These are phyloP conservation scores for Unio pictorum DNA, from an alignment of 2,888 invertebrate species.

Conservation along the genomic window DNA sequence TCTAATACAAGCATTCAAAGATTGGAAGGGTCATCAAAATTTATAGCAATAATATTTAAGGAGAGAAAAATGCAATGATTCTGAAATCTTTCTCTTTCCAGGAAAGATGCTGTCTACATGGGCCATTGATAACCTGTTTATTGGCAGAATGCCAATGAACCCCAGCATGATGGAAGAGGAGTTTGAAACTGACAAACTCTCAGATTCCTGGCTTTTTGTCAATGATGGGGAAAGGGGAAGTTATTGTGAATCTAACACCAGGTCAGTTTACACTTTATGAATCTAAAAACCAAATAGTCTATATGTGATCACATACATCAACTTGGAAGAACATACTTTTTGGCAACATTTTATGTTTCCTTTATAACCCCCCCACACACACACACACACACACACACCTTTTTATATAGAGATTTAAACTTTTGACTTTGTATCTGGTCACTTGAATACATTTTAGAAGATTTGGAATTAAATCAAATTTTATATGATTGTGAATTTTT, in stretches of 20 bases:
- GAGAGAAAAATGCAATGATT: too few species aligned
- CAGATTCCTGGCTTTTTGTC: constrained; percentile 70
- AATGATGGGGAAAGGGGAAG: constrained; percentile 66
- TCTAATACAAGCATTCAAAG: too few species aligned
- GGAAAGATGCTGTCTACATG: constrained; percentile 68
- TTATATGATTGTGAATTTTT: too few species aligned
- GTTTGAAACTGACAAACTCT: constrained; percentile 55
- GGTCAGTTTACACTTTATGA: constrained; percentile 44
- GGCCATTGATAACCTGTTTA: constrained; percentile 71
- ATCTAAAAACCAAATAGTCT: neutral
- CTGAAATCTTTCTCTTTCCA: constrained; percentile 18
- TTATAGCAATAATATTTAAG: too few species aligned
- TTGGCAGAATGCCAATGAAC: constrained; percentile 67
- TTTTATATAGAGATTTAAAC: neutral
- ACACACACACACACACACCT: neutral
- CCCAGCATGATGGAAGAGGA: constrained; percentile 66
- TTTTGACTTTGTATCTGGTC: neutral
- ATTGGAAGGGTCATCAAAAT: too few species aligned
- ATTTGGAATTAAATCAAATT: too few species aligned
- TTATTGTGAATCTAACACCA: constrained; percentile 63
- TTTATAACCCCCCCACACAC: neutral
- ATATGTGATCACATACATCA: neutral
- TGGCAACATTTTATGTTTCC: neutral
- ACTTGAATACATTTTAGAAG: neutral
- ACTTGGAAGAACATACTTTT: neutral